A percentile compares a stretch with the other conserved stretches of the same genome.
Evolutionary conservation across 35 echinoderm and acorn worm species (phyloP).

Genomic region (Ptychodera flava): DNA sequence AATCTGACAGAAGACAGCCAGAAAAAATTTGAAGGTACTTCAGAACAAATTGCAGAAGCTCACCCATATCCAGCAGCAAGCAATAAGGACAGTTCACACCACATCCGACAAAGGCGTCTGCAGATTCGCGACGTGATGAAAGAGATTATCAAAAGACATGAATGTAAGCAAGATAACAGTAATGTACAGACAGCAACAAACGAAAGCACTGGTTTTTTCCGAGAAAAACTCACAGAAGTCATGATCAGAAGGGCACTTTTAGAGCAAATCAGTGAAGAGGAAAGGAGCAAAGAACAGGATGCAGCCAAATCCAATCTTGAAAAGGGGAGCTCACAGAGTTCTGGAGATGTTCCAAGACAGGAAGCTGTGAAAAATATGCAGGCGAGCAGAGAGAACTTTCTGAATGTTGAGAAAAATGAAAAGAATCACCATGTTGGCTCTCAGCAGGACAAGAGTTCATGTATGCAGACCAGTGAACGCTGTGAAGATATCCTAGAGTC

Average conservation of each 20-base stretch:
- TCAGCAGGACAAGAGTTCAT: neutral
- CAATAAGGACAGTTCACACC: no score
- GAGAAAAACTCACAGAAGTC: neutral
- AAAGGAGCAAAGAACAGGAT: neutral
- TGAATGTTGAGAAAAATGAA: neutral
- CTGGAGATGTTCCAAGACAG: neutral
- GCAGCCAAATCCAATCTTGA: neutral
- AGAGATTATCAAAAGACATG: neutral
- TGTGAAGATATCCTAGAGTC: no score
- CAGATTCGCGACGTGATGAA: neutral
- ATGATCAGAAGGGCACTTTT: neutral
- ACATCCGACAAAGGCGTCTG: neutral
- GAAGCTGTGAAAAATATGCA: neutral
- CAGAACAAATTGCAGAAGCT: no score
- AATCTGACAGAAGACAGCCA: no score
- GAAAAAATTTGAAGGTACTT: no score
- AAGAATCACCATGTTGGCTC: neutral
- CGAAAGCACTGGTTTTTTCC: neutral
- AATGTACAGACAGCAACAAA: neutral
- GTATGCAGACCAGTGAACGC: neutral
- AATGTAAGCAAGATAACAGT: neutral
- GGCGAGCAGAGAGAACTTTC: neutral
- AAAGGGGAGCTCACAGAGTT: neutral
- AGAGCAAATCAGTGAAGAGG: neutral
- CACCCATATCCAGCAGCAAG: no score